Conservation (phyloP, 2,113 vertebrate genomes). For the Micronisus gabar region DNA sequence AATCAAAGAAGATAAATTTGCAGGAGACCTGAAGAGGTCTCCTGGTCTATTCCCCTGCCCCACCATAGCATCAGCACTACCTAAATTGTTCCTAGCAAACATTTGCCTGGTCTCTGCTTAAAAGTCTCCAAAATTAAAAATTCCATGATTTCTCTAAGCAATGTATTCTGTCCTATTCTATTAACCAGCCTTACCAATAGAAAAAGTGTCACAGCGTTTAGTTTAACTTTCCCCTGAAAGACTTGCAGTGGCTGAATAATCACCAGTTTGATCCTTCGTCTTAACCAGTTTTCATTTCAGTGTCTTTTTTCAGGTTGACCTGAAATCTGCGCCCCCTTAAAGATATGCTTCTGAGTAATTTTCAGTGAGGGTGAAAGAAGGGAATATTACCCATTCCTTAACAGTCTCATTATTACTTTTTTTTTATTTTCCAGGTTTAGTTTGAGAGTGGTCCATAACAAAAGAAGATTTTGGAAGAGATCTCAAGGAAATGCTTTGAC, state of each 20-base stretch:
- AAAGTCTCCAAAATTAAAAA: not conserved
- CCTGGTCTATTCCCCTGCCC: not conserved
- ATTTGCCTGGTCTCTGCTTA: not conserved
- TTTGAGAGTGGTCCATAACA: not conserved
- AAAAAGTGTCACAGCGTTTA: not conserved
- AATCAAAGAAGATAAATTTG: constrained; percentile 11
- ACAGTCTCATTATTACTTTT: not conserved
- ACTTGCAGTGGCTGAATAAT: not conserved
- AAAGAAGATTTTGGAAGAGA: not conserved
- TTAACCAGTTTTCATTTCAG: not conserved
- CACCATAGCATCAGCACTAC: not conserved
- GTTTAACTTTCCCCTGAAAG: not conserved
- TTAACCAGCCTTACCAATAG: not conserved
- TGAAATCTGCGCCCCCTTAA: not conserved
- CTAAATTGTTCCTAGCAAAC: not conserved
- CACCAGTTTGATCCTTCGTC: not conserved
- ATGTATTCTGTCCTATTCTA: not conserved
- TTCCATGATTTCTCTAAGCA: not conserved
- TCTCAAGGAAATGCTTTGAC: not conserved
- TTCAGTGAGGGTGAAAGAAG: not conserved
- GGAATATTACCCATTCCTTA: not conserved
- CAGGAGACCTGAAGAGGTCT: not conserved
- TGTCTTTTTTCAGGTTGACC: not conserved
- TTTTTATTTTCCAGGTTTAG: not conserved
- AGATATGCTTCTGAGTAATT: not conserved